A percentile compares a stretch with the other conserved stretches of the same genome.
Evolutionary conservation across 1,140 invertebrate species (phyloP).

Genomic region (Nixonia krombeini): DNA sequence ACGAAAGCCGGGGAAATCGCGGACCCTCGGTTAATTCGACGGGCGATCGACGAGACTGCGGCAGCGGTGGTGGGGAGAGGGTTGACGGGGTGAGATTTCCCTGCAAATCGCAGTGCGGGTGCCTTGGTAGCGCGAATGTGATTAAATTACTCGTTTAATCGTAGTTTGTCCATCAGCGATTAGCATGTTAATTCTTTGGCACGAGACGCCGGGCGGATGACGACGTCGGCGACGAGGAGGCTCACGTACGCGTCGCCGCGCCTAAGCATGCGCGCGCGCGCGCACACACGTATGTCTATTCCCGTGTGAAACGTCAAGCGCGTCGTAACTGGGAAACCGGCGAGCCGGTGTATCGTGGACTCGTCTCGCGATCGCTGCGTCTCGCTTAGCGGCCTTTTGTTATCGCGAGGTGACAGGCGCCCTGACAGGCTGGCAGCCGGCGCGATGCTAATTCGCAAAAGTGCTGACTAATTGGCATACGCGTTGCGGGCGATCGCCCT

Average conservation of each 20-base stretch:
- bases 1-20: no score
- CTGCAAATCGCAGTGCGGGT: no score
- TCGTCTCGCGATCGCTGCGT: conserved; percentile 6
- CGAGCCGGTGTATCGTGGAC: conserved; percentile 3
- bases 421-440: conserved; percentile 17
- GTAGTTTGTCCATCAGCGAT: not conserved
- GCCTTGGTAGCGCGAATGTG: not conserved
- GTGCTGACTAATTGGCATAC: conserved; percentile 48
- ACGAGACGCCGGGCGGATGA: not conserved
- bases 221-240: no score
- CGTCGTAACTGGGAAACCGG: conserved; percentile 4
- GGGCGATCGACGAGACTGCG: no score
- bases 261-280: no score
- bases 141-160: conserved; percentile 8
- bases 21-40: no score
- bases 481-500: conserved; percentile 20
- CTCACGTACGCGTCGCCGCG: no score
- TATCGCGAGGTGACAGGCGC: conserved; percentile 41
- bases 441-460: conserved; percentile 35
- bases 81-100: no score
- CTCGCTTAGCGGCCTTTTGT: conserved; percentile 25
- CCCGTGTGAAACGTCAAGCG: conserved; percentile 6
- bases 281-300: not conserved
- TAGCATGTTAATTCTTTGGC: conserved; percentile 8
- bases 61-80: no score